Evolutionary conservation across 2,797 vertebrate species (phyloP).

Genomic region (Nyctalus aviator): DNA sequence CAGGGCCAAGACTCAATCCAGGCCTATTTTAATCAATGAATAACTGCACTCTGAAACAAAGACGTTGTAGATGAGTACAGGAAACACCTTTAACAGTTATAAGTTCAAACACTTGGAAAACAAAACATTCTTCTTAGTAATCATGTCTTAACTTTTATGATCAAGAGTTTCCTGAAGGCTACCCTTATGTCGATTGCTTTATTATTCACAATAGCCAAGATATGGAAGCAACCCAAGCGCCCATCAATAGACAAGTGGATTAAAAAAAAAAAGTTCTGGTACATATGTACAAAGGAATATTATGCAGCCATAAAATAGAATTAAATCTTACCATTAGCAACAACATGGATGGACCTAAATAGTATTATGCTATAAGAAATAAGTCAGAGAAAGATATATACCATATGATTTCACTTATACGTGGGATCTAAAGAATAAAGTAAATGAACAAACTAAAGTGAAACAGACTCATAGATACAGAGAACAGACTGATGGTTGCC

Average conservation of each 20-base stretch:
- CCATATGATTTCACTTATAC: background rate
- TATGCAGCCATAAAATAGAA: background rate
- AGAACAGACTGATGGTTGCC: background rate
- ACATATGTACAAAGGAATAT: background rate
- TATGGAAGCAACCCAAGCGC: background rate
- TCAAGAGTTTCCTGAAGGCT: conserved; percentile 17
- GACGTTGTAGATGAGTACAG: background rate
- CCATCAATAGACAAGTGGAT: background rate
- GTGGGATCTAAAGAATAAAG: background rate
- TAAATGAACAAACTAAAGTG: background rate
- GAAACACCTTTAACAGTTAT: background rate
- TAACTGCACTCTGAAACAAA: background rate
- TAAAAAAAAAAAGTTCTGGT: background rate
- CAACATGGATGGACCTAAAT: background rate
- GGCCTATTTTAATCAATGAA: background rate
- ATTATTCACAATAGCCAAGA: background rate
- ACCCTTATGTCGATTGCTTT: too few species aligned
- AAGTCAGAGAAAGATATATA: background rate
- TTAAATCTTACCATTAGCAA: background rate
- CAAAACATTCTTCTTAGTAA: conserved; percentile 26
- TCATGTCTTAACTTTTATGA: background rate
- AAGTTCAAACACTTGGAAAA: background rate
- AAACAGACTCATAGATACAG: background rate
- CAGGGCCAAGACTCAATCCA: background rate
- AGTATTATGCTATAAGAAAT: background rate